These are phyloP conservation scores for Synanceia verrucosa DNA, from an alignment of 2,797 vertebrate species.

Conservation along the genomic window DNA sequence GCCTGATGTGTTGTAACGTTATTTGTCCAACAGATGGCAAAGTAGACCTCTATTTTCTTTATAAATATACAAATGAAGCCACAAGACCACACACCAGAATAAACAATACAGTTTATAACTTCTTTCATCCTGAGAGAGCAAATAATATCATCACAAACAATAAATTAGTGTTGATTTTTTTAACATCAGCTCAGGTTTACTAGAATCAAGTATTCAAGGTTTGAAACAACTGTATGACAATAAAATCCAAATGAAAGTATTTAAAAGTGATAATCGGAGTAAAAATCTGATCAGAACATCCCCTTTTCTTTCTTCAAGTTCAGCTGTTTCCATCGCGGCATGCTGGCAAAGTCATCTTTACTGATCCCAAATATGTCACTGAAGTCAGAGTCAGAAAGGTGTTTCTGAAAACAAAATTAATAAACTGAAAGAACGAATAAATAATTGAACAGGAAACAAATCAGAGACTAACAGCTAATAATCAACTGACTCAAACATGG, in stretches of 20 bases:
- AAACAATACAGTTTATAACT: neutral
- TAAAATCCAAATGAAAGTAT: neutral
- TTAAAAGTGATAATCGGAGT: too few species aligned
- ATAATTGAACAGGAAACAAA: neutral
- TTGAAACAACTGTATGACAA: neutral
- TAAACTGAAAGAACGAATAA: too few species aligned
- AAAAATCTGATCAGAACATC: conserved; percentile 89
- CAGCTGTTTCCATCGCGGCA: conserved; percentile 89
- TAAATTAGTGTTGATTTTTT: neutral
- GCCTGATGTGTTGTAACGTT: neutral
- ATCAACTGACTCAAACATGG: neutral
- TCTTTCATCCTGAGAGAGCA: neutral
- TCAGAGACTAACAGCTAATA: neutral
- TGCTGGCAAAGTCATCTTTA: conserved; percentile 79
- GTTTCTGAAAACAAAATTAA: conserved; percentile 70
- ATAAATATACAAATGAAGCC: too few species aligned
- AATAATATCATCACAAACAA: neutral
- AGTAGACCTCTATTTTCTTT: neutral
- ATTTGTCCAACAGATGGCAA: conserved; percentile 47
- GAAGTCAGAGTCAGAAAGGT: conserved; percentile 89
- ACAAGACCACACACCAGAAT: neutral
- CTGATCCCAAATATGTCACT: conserved; percentile 80
- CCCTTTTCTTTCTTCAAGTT: conserved; percentile 87
- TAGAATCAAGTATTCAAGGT: neutral
- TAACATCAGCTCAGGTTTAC: neutral